Evolutionary conservation across 2,797 vertebrate genomes (phyloP).

Genomic region (Hylomyscus alleni): DNA sequence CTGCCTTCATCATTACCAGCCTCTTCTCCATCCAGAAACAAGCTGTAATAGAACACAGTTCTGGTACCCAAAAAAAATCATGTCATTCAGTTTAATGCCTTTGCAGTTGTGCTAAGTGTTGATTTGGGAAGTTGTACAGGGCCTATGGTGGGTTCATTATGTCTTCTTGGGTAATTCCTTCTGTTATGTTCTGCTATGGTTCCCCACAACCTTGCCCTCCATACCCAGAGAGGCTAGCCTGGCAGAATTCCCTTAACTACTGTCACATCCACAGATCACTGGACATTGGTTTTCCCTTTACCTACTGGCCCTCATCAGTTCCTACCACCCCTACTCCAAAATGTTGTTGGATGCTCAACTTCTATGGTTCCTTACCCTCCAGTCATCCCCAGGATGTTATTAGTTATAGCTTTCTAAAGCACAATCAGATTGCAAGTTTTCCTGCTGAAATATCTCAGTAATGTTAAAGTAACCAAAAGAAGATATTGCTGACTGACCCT

Average conservation of each 20-base stretch:
- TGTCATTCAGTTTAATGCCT: background rate
- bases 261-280: background rate
- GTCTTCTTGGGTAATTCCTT: background rate
- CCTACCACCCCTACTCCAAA: background rate
- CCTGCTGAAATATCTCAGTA: background rate
- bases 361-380: background rate
- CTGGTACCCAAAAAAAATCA: background rate
- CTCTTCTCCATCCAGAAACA: background rate
- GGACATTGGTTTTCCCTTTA: background rate
- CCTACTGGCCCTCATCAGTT: background rate
- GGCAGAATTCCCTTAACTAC: background rate
- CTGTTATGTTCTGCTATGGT: rapidly evolving
- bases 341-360: background rate
- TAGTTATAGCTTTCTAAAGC: background rate
- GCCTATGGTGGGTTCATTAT: background rate
- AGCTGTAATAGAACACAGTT: background rate
- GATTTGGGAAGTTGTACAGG: background rate
- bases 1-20: too few relatives aligned
- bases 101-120: background rate
- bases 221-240: background rate
- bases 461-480: background rate
- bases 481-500: too few relatives aligned
- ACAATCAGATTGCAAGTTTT: background rate
- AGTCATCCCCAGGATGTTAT: rapidly evolving
- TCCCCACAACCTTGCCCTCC: background rate